These are phyloP conservation scores for Temnothorax rugatulus DNA, from an alignment of 2,888 invertebrate genomes.

Conservation along the genomic window DNA sequence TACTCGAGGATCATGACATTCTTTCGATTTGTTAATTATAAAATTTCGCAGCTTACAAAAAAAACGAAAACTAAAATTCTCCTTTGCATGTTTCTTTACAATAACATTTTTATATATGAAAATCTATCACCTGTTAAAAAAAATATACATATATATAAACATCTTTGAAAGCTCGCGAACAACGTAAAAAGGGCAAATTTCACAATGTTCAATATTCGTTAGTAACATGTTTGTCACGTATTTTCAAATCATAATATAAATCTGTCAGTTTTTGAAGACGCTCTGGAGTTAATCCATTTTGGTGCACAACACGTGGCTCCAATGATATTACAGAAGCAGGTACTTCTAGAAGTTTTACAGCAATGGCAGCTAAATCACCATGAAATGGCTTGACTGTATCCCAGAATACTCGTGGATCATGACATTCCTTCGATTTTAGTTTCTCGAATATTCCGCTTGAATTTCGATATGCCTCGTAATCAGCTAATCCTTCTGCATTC, in stretches of 20 bases:
- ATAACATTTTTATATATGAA: constrained; percentile 1
- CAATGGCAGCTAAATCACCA: background rate
- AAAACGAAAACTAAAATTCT: too few species aligned
- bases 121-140: background rate
- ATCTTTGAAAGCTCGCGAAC: background rate
- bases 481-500: background rate
- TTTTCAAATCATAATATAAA: background rate
- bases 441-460: background rate
- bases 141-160: too few species aligned
- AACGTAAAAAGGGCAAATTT: background rate
- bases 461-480: background rate
- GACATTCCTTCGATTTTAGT: background rate
- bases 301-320: background rate
- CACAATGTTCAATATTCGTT: background rate
- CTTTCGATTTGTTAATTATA: background rate
- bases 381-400: background rate
- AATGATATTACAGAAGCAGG: background rate
- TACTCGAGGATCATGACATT: background rate
- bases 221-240: background rate
- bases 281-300: background rate
- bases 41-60: too few species aligned
- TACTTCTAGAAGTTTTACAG: background rate
- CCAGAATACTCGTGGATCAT: background rate
- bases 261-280: background rate
- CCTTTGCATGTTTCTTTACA: too few species aligned